phyloP scores from a whole-genome alignment of 2,888 invertebrate species.

The Pseudococcus viburni region DNA sequence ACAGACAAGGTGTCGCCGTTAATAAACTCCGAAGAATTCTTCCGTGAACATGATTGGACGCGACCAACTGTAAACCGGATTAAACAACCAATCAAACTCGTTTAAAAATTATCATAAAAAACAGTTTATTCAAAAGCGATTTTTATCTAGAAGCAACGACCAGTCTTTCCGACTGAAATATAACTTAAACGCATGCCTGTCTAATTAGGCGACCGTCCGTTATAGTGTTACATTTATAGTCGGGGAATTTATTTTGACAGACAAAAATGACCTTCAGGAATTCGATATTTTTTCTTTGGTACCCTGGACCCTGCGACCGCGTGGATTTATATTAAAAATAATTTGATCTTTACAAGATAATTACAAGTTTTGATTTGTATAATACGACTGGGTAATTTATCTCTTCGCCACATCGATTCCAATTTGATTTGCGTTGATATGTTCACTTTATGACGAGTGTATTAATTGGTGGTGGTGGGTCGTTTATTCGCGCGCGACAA shows the following conservation, averaged over 20 bases:
- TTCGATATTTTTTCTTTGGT: slow-evolving; percentile 57
- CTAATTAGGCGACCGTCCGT: slow-evolving; percentile 61
- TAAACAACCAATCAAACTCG: slow-evolving; percentile 66
- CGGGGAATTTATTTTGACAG: slow-evolving; percentile 56
- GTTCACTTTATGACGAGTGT: slow-evolving; percentile 41
- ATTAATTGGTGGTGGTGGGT: slow-evolving; percentile 46
- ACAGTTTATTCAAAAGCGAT: slow-evolving; percentile 62
- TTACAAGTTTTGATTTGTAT: slow-evolving; percentile 58
- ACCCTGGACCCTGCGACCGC: not conserved
- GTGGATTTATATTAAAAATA: slow-evolving; percentile 10
- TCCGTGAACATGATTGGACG: slow-evolving; percentile 63
- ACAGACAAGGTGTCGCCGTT: slow-evolving; percentile 64
- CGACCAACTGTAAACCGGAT: slow-evolving; percentile 65
- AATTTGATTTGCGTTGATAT: slow-evolving; percentile 36
- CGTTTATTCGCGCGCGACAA: slow-evolving; percentile 33
- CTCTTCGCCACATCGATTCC: slow-evolving; percentile 37
- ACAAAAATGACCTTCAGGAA: slow-evolving; percentile 56
- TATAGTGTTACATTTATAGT: slow-evolving; percentile 61
- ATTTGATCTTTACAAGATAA: slow-evolving; percentile 66
- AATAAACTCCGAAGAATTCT: slow-evolving; percentile 64
- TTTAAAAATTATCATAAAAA: slow-evolving; percentile 65
- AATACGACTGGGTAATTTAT: slow-evolving; percentile 52
- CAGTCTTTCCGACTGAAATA: slow-evolving; percentile 35
- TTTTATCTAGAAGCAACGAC: slow-evolving; percentile 60
- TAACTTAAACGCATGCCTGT: slow-evolving; percentile 59